Conservation (phyloP, 2,113 vertebrate genomes). For the Carassius auratus region DNA sequence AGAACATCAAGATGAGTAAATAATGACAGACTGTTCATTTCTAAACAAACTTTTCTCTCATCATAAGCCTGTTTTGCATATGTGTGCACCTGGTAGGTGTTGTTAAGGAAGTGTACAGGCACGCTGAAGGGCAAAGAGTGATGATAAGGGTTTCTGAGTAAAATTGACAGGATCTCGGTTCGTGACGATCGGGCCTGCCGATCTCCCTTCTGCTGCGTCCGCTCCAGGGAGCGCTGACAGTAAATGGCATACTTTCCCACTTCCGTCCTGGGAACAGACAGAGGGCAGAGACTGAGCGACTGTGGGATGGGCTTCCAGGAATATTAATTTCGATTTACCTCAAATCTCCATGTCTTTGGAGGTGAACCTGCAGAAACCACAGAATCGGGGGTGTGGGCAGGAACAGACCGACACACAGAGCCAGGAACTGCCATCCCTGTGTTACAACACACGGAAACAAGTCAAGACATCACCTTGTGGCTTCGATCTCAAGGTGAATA, state of each 20-base stretch:
- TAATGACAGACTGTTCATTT: neutral
- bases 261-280: slow-evolving; percentile 80
- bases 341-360: slow-evolving; percentile 88
- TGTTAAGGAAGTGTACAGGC: slow-evolving; percentile 97
- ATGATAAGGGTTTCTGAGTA: slow-evolving; percentile 95
- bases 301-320: neutral
- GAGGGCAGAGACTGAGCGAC: neutral
- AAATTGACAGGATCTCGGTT: slow-evolving; percentile 98
- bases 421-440: slow-evolving; percentile 96
- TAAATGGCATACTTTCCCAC: slow-evolving; percentile 97
- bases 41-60: neutral
- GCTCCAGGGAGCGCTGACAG: slow-evolving; percentile 93
- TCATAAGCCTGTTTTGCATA: neutral
- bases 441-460: slow-evolving; percentile 28
- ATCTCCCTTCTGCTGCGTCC: slow-evolving; percentile 91
- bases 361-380: slow-evolving; percentile 91
- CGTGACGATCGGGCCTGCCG: slow-evolving; percentile 90
- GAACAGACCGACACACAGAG: slow-evolving; percentile 92
- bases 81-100: slow-evolving; percentile 88
- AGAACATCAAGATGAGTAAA: neutral
- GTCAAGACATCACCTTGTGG: neutral
- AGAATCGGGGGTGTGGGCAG: slow-evolving; percentile 93
- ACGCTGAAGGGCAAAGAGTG: slow-evolving; percentile 96
- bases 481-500: neutral
- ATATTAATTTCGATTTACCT: slow-evolving; percentile 74